Evolutionary conservation across 2,113 vertebrate species (phyloP).

Genomic region (Narcine bancroftii): DNA sequence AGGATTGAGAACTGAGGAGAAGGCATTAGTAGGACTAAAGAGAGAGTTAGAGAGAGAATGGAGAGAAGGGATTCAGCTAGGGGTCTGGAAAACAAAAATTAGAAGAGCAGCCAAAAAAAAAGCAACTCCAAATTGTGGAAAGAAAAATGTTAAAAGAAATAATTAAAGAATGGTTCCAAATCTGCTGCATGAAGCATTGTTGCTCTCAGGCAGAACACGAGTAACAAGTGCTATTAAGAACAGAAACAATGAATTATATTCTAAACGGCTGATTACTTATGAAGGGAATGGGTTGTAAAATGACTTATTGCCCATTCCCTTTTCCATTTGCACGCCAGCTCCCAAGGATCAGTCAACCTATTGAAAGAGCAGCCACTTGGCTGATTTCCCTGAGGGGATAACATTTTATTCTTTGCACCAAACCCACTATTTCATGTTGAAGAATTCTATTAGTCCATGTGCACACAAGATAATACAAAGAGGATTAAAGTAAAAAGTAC

Average conservation of each 20-base stretch:
- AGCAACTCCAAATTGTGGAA: background rate
- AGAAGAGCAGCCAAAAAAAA: background rate
- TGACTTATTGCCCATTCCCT: conserved; percentile 8
- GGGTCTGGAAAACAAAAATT: background rate
- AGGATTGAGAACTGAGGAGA: too few relatives aligned
- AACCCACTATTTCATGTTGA: conserved; percentile 17
- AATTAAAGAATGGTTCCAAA: conserved; percentile 19
- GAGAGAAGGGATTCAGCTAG: background rate
- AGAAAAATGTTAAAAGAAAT: background rate
- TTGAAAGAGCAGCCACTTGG: conserved; percentile 26
- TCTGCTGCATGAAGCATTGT: background rate
- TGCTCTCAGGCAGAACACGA: background rate
- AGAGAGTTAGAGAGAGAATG: background rate
- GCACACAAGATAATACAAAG: background rate
- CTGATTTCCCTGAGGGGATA: conserved; percentile 33
- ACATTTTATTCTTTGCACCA: conserved; percentile 21
- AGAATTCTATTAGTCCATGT: conserved; percentile 17
- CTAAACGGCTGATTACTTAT: conserved; percentile 28
- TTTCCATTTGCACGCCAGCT: background rate
- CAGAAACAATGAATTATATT: conserved; percentile 8
- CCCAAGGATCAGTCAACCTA: conserved; percentile 33
- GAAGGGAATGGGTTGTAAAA: conserved; percentile 5
- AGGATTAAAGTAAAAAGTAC: background rate
- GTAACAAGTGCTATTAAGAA: conserved; percentile 30
- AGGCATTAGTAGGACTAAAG: too few relatives aligned